Base-by-base conservation (phyloP, 1,140 invertebrate species). In the Eurosta solidaginis region DNA sequence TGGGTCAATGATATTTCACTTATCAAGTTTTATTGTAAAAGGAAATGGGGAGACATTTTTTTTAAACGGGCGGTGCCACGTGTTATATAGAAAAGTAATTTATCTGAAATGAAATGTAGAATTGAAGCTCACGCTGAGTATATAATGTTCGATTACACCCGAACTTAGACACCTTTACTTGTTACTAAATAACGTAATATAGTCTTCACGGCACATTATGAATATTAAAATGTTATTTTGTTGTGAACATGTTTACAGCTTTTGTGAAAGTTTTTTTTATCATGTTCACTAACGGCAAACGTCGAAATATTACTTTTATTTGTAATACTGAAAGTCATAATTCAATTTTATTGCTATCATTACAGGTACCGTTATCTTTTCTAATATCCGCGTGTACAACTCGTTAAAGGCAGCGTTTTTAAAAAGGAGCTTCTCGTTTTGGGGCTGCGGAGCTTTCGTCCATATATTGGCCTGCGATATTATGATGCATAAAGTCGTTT, bases 261-360 rank as follows among this genome's bases (percentile, higher is more conserved):
- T 40, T 68, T 40, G 27, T 5, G 6, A 22, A 68, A 68, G 17
- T 40, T 40, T 40, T 20, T 68, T 59, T 27, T 7, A 12, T 52
- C 22, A 6, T 1, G n/a, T 22, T 17, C 14, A 2, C 29, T 1
- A 22, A 5, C 52, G 9, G 1, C 59, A 17, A 68, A 3, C 33
- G 12, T 22, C 29, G 7, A 68, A 68, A 68, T 10, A 68, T 68
- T 42, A 17, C 45, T 20, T 68, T 4, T 68, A 40, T 74, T 74
- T 74, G 73, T 17, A 17, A 5, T 47, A 20, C 12, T 45, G 81
- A 86, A 82, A 83, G 84, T 82, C 83, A 86, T 86, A 86, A 86
- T 85, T 86, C 85, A 86, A 86, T 86, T 86, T 86, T 86, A 86
- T 86, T 86, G 83, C 85, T 82, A 86, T 83, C 85, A 49, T 68